Base-by-base conservation (phyloP, 1,140 invertebrate species). In the Hydropsyche tenuis region DNA sequence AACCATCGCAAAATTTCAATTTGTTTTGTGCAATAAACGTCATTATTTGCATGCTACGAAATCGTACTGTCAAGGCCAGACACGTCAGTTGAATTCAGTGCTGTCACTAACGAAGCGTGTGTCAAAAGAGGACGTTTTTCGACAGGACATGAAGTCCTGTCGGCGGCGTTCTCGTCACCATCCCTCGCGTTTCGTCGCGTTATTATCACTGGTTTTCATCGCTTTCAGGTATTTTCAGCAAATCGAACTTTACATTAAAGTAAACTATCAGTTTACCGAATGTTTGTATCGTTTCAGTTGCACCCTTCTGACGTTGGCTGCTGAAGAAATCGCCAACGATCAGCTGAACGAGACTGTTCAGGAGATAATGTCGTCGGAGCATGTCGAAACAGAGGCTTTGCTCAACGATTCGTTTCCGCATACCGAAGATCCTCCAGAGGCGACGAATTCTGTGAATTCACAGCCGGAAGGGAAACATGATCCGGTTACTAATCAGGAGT, bases 401-500 rank as follows among this genome's bases (percentile, higher is more conserved):
- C 2, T 12, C 22, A 23, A 37, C 2, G 27, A 65, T 9, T 16
- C 30, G 63, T 0, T 12, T 18, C 16, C 27, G 14, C 2, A 42
- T 65, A 18, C 37, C 9, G 66, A 73, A 69, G 56, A 69, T 69
- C 27, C 53, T 27, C 9, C 30, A 22, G 27, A 46, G 46, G 62
- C 46, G 22, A 20, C 25, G 20, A 62, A 73, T n/a, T n/a, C n/a
- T n/a, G 74, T 45, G 51, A 63, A 78, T 63, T 75, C 80, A 60
- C 65, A 64, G 11, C 60, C 72, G 48, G 73, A 78, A 72, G 45
- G 71, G 16, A 64, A 48, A 22, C 53, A 68, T 23, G 7, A 70
- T 62, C 27, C 65, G 37, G 48, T 53, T 6, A 12, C 43, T 65
- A 70, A 73, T 16, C 73, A 82, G 62, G 81, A 84, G 80, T 81